A percentile compares a stretch with the other conserved stretches of the same genome.
Evolutionary conservation across 2,888 invertebrate genomes (phyloP).

Genomic region (Phyto melanocephala): DNA sequence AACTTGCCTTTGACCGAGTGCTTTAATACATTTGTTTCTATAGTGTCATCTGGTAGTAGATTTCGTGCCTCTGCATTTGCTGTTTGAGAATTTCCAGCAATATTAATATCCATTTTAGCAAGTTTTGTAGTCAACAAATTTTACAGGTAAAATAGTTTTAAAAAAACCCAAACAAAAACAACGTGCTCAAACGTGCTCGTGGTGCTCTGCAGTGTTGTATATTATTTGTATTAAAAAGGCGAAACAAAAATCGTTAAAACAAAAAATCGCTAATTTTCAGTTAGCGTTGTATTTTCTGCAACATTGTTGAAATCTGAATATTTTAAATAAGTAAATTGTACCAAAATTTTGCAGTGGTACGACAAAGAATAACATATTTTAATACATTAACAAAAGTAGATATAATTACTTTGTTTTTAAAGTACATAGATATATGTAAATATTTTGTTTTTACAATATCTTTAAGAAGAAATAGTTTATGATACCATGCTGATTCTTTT

Average conservation of each 20-base stretch:
- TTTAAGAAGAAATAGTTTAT: too few species aligned
- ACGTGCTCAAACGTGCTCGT: constrained; percentile 39
- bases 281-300: too few species aligned
- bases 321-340: too few species aligned
- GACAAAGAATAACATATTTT: too few species aligned
- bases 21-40: neutral
- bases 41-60: neutral
- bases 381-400: too few species aligned
- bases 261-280: neutral
- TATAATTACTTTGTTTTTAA: too few species aligned
- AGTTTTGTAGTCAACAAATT: neutral
- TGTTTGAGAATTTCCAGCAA: neutral
- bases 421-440: too few species aligned
- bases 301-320: too few species aligned
- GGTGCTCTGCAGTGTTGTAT: neutral
- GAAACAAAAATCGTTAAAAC: too few species aligned
- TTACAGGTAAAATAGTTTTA: neutral
- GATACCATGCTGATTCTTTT: too few species aligned
- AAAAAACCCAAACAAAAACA: constrained; percentile 38
- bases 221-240: neutral
- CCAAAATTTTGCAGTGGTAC: too few species aligned
- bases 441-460: too few species aligned
- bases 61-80: neutral
- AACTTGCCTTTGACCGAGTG: neutral
- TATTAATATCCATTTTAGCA: neutral